phyloP scores from a whole-genome alignment of 2,888 invertebrate genomes.

The Ichneumoninae sp. region DNA sequence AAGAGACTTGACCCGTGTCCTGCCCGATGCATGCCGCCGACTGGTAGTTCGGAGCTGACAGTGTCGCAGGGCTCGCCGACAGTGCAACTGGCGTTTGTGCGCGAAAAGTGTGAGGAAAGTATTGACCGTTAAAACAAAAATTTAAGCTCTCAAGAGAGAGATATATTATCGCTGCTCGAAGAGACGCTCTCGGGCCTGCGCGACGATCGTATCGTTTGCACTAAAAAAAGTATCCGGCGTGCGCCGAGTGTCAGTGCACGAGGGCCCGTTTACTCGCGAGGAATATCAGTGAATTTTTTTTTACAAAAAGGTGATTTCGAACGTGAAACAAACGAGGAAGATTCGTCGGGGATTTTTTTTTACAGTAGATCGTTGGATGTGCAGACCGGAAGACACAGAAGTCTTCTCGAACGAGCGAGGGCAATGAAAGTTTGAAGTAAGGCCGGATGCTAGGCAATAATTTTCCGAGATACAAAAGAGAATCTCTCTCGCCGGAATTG shows the following conservation, averaged over 20 bases:
- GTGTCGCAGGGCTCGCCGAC: conserved; percentile 65
- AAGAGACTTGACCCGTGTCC: conserved; percentile 45
- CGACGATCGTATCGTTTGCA: not conserved
- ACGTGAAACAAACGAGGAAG: conserved; percentile 23
- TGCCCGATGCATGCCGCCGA: conserved; percentile 59
- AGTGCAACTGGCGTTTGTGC: conserved; percentile 50
- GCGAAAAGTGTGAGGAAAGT: conserved; percentile 29
- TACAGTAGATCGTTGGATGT: not conserved
- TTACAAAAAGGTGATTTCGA: conserved; percentile 12
- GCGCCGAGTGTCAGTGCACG: conserved; percentile 48
- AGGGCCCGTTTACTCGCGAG: conserved; percentile 33
- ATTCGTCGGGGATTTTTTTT: not conserved
- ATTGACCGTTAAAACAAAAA: not conserved
- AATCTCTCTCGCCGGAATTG: not conserved
- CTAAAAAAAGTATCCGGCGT: not conserved
- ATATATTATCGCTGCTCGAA: not conserved
- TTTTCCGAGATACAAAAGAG: not conserved
- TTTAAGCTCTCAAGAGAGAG: not conserved
- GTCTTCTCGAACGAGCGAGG: not conserved
- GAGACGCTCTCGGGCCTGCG: not conserved
- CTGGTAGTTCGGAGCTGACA: conserved; percentile 60
- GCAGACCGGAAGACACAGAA: not conserved
- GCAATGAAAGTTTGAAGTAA: conserved; percentile 4
- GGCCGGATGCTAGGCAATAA: conserved; percentile 1
- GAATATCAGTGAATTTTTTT: conserved; percentile 61